Conservation (phyloP, 2,888 invertebrate species). For the Quadroppia sp. region DNA sequence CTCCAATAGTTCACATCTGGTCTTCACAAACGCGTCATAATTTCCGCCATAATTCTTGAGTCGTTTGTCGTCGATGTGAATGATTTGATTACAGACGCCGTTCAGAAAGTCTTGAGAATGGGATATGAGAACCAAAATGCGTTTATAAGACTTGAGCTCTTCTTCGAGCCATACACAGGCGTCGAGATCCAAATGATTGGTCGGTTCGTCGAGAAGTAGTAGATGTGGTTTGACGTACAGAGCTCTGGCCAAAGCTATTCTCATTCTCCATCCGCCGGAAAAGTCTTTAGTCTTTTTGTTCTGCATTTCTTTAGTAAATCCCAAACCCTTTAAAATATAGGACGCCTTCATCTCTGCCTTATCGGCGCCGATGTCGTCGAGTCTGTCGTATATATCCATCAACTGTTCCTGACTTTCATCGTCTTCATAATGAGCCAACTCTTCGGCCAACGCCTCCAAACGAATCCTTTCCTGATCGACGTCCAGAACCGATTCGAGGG, state of each 20-base stretch:
- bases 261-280: conserved; percentile 62
- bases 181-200: conserved; percentile 67
- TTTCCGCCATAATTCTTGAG: conserved; percentile 92
- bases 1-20: conserved; percentile 86
- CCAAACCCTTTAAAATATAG: conserved; percentile 90
- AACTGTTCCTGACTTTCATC: conserved; percentile 93
- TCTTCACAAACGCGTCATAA: conserved; percentile 93
- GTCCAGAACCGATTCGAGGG: conserved; percentile 94
- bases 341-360: conserved; percentile 92
- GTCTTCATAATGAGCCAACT: conserved; percentile 75
- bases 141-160: conserved; percentile 91
- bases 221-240: conserved; percentile 59
- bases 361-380: conserved; percentile 94
- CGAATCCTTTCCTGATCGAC: conserved; percentile 90
- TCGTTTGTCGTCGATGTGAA: conserved; percentile 87
- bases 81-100: conserved; percentile 84
- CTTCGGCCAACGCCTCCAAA: conserved; percentile 86
- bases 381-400: conserved; percentile 93
- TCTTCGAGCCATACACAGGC: conserved; percentile 99
- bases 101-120: conserved; percentile 99
- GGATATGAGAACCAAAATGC: conserved; percentile 94
- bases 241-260: conserved; percentile 61
- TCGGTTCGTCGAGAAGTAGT: conserved; percentile 61
- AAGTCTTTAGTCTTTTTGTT: conserved; percentile 64
- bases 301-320: conserved; percentile 72